Percentiles rank a stretch among this genome's conserved stretches.
These are phyloP conservation scores for Corythaeola cristata DNA, from an alignment of 2,113 vertebrate species.

Conservation along the genomic window DNA sequence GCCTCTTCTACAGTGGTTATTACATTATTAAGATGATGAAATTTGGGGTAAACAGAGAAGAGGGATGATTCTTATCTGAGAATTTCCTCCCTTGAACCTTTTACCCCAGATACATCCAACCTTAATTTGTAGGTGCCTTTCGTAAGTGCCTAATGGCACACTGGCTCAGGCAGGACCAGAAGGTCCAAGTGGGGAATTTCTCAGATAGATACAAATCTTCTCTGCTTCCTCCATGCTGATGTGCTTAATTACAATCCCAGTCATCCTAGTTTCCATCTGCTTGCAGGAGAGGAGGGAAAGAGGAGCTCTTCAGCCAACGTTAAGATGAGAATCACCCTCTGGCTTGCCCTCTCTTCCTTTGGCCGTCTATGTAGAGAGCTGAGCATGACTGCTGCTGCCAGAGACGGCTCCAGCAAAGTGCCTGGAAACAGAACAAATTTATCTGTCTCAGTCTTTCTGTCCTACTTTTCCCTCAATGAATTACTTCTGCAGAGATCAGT, in stretches of 20 bases:
- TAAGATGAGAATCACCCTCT: conserved; percentile 2
- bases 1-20: not conserved
- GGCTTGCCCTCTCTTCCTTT: not conserved
- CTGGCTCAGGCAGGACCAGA: not conserved
- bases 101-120: not conserved
- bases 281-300: not conserved
- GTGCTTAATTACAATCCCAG: conserved; percentile 4
- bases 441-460: not conserved
- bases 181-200: not conserved
- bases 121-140: not conserved
- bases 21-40: not conserved
- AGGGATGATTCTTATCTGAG: not conserved
- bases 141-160: not conserved
- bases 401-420: not conserved
- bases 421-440: not conserved
- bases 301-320: not conserved
- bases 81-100: not conserved
- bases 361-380: not conserved
- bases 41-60: not conserved
- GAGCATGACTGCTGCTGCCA: not conserved
- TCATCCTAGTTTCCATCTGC: conserved; percentile 1
- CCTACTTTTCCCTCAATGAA: not conserved
- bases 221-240: not conserved
- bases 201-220: not conserved
- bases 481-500: not conserved